phyloP scores from a whole-genome alignment of 2,113 vertebrate genomes.

The Pluvialis apricaria region DNA sequence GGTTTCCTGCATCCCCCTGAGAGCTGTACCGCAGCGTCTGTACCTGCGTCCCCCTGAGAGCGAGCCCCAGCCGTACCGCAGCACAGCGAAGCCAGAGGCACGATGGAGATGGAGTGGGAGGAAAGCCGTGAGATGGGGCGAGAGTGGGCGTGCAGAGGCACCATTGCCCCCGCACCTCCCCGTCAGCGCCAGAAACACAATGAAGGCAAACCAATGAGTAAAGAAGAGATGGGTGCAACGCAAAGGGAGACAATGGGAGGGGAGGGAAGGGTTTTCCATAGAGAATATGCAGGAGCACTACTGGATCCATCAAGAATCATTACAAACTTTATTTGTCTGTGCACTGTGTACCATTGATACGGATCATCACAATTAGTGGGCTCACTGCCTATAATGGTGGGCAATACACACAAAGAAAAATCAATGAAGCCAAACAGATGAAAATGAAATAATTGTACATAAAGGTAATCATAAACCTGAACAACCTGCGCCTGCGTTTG shows the following conservation, averaged over 20 bases:
- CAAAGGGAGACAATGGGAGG: neutral
- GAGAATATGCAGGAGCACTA: conserved; percentile 69
- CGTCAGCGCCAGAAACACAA: neutral
- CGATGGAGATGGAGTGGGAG: neutral
- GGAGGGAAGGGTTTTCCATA: conserved; percentile 7
- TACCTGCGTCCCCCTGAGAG: neutral
- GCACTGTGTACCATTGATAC: conserved; percentile 77
- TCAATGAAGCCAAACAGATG: conserved; percentile 68
- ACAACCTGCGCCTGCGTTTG: conserved; percentile 49
- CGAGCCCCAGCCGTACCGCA: accelerated
- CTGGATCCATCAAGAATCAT: conserved; percentile 70
- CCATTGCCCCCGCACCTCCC: neutral
- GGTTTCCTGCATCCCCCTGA: neutral
- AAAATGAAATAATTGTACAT: conserved; percentile 72
- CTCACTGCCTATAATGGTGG: conserved; percentile 72
- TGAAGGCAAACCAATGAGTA: neutral
- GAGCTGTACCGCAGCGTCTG: neutral
- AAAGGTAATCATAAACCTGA: conserved; percentile 62
- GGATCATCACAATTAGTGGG: conserved; percentile 73
- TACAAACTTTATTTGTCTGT: conserved; percentile 80
- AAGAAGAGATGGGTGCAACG: neutral
- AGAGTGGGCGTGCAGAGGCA: accelerated
- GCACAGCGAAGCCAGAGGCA: neutral
- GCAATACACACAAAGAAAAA: conserved; percentile 76
- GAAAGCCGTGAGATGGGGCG: neutral